These are phyloP conservation scores for Balearica regulorum DNA, from an alignment of 2,797 vertebrate genomes.

Conservation along the genomic window DNA sequence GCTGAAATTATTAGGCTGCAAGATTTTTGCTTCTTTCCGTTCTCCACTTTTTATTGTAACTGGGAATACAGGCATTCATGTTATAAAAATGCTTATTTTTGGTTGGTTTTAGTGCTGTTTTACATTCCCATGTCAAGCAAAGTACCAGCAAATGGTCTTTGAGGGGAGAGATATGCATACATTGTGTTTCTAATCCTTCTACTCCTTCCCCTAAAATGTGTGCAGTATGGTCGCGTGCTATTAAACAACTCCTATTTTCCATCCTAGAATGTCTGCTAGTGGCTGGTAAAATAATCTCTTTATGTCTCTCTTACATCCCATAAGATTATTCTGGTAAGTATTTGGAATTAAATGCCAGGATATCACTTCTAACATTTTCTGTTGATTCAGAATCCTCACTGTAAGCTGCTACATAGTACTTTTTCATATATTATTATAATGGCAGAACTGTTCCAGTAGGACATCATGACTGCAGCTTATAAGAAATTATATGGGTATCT, in stretches of 20 bases:
- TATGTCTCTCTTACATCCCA: not conserved
- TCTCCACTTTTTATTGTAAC: not conserved
- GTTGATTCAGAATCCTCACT: not conserved
- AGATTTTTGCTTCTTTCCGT: not conserved
- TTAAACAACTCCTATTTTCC: not conserved
- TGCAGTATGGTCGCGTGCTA: fast-evolving
- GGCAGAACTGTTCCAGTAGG: not conserved
- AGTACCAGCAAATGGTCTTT: not conserved
- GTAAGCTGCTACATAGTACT: not conserved
- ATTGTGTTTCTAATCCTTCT: not conserved
- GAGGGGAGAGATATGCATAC: not conserved
- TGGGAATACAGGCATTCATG: not conserved
- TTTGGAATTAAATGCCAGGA: slow-evolving; percentile 6
- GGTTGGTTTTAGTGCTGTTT: not conserved
- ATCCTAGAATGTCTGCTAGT: not conserved
- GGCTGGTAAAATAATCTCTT: not conserved
- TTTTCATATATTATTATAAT: not conserved
- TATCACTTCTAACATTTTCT: not conserved
- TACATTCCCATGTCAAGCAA: not conserved
- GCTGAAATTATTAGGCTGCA: not conserved
- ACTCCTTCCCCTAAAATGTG: not conserved
- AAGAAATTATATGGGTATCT: not conserved
- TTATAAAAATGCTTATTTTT: not conserved
- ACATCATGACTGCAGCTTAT: not conserved
- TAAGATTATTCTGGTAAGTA: not conserved